A percentile compares a stretch with the other conserved stretches of the same genome.
Evolutionary conservation across 2,888 invertebrate genomes (phyloP).

Genomic region (Rhagophthalmus giganteus): DNA sequence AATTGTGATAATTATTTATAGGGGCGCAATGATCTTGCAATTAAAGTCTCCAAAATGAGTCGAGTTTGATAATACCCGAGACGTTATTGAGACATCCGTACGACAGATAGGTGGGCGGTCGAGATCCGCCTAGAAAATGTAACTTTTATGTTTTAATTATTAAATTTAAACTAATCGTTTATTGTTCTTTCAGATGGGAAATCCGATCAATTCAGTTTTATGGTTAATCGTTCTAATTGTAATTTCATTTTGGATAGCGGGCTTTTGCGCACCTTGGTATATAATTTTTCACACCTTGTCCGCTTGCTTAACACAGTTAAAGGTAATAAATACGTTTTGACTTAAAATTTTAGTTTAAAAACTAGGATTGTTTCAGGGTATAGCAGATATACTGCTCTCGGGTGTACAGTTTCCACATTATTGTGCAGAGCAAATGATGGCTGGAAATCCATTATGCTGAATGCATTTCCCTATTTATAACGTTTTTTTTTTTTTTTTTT

Average conservation of each 20-base stretch:
- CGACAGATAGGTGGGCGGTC: too few species aligned
- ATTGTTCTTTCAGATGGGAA: constrained; percentile 61
- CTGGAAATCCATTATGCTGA: constrained; percentile 59
- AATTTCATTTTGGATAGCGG: constrained; percentile 68
- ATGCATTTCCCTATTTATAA: too few species aligned
- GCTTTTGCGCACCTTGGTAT: constrained; percentile 69
- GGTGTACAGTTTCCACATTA: constrained; percentile 72
- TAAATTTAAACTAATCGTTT: too few species aligned
- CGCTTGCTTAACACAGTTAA: constrained; percentile 68
- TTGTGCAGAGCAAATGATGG: constrained; percentile 72
- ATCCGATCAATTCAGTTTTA: constrained; percentile 67
- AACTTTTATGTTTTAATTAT: too few species aligned
- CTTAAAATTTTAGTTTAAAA: not conserved
- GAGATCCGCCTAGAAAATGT: too few species aligned
- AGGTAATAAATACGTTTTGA: constrained; percentile 59
- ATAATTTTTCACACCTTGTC: constrained; percentile 69
- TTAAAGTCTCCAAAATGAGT: too few species aligned
- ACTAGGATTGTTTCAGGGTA: constrained; percentile 58
- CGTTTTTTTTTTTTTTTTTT: too few species aligned
- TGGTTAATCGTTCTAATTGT: constrained; percentile 74
- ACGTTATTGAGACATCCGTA: too few species aligned
- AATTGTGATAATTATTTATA: too few species aligned
- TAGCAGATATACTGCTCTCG: constrained; percentile 67
- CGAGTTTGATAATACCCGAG: too few species aligned
- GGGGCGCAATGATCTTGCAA: too few species aligned